Base-by-base conservation (phyloP, 2,888 invertebrate species). In the Exephanes ischioxanthus region DNA sequence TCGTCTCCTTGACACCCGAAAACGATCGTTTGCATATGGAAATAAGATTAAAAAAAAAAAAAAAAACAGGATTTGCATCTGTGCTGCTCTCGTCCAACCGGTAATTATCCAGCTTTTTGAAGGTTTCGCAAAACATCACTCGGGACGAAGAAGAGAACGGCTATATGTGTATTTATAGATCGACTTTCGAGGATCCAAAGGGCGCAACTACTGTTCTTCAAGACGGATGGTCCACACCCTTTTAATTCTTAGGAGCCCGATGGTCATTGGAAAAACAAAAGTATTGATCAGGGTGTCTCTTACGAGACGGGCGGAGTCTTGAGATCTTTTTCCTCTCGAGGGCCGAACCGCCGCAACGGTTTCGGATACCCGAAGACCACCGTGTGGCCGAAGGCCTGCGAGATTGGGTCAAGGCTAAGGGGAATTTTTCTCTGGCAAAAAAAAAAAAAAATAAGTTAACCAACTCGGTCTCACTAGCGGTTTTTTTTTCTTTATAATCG, bases 321-420 rank as follows among this genome's bases (percentile, higher is more conserved):
- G 26, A 14, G 26, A 26, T 30, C 2, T 16, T 48, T 75, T 16
- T 26, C 26, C 45, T 75, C 63, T 75, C 75, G 48, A 75, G n/a
- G 45, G 26, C 45, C 19, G 19, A 3, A 45, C 6, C 41, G 58
- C 3, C 11, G 9, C 19, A 33, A 14, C 6, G 22, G 55, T 72
- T 53, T 30, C 26, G 71, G 37, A 72, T 22, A 55, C 19, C 33
- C 55, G 72, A 26, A 26, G 58, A 22, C 58, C 11, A 58, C 58
- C 26, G 45, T 83, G 76, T 68, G 58, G 51, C 33, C 66, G 55
- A 55, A 19, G 55, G 19, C 26, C 37, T 7, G 16, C 1, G 73
- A 80, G 76, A 83, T 80, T 83, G 76, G 85, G 85, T 85, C 85
- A 85, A 85, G 85, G 85, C 79, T 82, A 72, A 41, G 79, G 55